A percentile compares a stretch with the other conserved stretches of the same genome.
phyloP scores from a whole-genome alignment of 2,888 invertebrate genomes.

The Merodon equestris region DNA sequence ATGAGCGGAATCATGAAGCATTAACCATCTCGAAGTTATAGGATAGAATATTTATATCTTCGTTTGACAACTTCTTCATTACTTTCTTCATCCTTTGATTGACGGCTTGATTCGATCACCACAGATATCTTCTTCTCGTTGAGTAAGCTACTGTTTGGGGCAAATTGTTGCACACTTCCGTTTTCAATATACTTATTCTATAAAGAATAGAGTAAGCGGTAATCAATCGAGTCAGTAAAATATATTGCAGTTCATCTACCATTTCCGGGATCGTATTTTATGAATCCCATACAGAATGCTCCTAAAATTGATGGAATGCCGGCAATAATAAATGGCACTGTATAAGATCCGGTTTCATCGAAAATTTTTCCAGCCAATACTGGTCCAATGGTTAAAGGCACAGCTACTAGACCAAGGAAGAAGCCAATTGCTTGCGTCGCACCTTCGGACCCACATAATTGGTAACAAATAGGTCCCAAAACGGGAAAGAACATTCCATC shows the following conservation, averaged over 20 bases:
- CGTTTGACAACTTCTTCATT: too few species aligned
- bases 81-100: too few species aligned
- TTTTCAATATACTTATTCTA: conserved; percentile 24
- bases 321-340: conserved; percentile 54
- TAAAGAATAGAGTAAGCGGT: too few species aligned
- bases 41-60: too few species aligned
- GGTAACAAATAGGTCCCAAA: conserved; percentile 53
- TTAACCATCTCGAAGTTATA: too few species aligned
- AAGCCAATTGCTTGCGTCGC: conserved; percentile 60
- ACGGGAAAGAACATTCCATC: conserved; percentile 65
- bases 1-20: too few species aligned
- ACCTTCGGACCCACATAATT: conserved; percentile 52
- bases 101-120: conserved; percentile 51
- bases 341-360: conserved; percentile 58
- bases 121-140: conserved; percentile 42
- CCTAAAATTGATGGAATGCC: conserved; percentile 60
- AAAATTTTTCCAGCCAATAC: conserved; percentile 59
- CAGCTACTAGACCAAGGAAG: conserved; percentile 54
- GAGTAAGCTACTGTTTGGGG: conserved; percentile 27
- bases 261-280: conserved; percentile 29
- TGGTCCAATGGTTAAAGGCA: conserved; percentile 53
- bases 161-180: conserved; percentile 17
- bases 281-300: conserved; percentile 47
- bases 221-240: too few species aligned
- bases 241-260: too few species aligned